These are phyloP conservation scores for Dicrostonyx torquatus DNA, from an alignment of 2,797 vertebrate species.

Conservation along the genomic window DNA sequence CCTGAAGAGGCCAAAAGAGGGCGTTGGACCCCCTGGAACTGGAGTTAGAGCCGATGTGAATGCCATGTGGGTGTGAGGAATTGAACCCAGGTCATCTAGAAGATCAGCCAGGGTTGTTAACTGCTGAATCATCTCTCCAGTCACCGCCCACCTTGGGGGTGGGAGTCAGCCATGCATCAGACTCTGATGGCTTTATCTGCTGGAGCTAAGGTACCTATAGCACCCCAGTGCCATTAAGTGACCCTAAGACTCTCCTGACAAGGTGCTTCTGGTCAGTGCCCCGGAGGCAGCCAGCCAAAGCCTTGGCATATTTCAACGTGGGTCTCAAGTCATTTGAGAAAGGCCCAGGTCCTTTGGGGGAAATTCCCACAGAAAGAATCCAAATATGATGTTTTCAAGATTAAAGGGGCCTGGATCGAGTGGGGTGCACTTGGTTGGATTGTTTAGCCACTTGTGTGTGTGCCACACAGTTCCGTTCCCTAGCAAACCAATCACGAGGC, in stretches of 20 bases:
- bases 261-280: too few species aligned
- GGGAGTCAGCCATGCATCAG: neutral
- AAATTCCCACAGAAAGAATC: conserved; percentile 51
- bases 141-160: neutral
- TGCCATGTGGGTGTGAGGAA: neutral
- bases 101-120: neutral
- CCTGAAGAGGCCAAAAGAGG: neutral
- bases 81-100: neutral
- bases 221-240: neutral
- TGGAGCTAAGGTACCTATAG: neutral
- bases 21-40: neutral
- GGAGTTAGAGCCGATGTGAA: neutral
- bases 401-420: neutral
- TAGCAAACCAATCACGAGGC: neutral
- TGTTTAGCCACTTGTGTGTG: neutral
- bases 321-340: conserved; percentile 32
- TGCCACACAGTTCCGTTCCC: neutral
- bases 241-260: neutral
- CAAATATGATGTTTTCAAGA: conserved; percentile 29
- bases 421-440: neutral
- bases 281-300: neutral
- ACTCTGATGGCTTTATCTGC: neutral
- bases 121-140: neutral
- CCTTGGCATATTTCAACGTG: neutral
- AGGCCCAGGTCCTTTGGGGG: neutral